Base-by-base conservation (phyloP, 2,888 invertebrate genomes). In the Rhamnusium bicolor region DNA sequence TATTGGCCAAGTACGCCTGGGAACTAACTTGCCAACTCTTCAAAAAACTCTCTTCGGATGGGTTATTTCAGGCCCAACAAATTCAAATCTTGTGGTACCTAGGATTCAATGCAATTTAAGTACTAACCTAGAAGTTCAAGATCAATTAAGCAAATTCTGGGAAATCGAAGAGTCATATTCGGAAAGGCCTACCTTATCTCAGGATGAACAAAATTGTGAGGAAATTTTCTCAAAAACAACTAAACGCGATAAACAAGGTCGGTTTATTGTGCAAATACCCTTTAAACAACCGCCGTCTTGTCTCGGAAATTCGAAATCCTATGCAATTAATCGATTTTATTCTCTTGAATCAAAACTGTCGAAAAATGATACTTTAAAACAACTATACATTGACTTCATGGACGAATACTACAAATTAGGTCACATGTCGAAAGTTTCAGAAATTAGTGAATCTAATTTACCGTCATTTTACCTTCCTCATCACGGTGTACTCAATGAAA, bases 201-300 rank as follows among this genome's bases (percentile, higher is more conserved):
- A 7, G 0, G 76, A 76, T 8, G 79, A 81, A 67, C 16, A 40
- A 40, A 32, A 7, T 10, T 80, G 75, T 58, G 79, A 79, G 66
- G 53, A 72, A 7, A 75, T 75, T 66, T 73, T 66, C 54, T 4
- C 5, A 29, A 18, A 53, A 4, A 70, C 54, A 10, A 7, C 16
- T 2, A 27, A 8, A 14, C 19, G 69, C 4, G 40, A 54, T 46
- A 16, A 18, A 0, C 16, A 58, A 1, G 70, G 70, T 10, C 12
- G 54, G 10, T 73, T 71, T 19, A 24, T 73, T 18, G 73, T 73
- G 12, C 10, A 21, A 3, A 14, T 73, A 7, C 61, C 70, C 10
- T 46, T 71, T 7, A 65, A 66, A 40, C 12, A 56, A 8, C 5
- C 21, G 10, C 21, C 8, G 2, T 3, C 56, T 7, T 29, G 46